Percentiles rank a stretch among this genome's conserved stretches.
phyloP scores from a whole-genome alignment of 2,113 vertebrate species.

The Accipiter cooperii region DNA sequence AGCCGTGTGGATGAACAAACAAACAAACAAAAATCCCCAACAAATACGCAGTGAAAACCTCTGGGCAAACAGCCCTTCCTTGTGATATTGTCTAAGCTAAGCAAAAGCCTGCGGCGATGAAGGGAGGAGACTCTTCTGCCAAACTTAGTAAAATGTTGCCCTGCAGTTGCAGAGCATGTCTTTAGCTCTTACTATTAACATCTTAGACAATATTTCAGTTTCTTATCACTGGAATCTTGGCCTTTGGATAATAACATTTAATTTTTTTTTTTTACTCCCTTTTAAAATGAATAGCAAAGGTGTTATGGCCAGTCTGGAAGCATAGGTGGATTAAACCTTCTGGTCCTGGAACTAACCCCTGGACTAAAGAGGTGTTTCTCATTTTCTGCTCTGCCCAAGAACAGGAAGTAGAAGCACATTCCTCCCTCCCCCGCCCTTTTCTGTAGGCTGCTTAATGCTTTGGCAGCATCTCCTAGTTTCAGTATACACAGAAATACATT shows the following conservation, averaged over 20 bases:
- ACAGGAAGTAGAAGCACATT: slow-evolving; percentile 28
- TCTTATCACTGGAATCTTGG: slow-evolving; percentile 29
- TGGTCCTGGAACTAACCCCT: neutral
- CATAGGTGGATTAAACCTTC: neutral
- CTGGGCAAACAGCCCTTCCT: slow-evolving; percentile 58
- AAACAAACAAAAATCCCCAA: slow-evolving; percentile 58
- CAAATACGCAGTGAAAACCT: slow-evolving; percentile 49
- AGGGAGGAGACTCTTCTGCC: slow-evolving; percentile 19
- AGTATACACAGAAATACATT: neutral
- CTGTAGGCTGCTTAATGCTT: slow-evolving; percentile 36
- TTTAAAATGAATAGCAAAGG: neutral
- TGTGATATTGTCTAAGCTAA: slow-evolving; percentile 61
- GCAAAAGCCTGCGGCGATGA: slow-evolving; percentile 31
- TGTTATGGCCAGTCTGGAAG: neutral
- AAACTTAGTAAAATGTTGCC: slow-evolving; percentile 18
- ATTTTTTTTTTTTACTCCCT: neutral
- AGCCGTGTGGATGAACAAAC: slow-evolving; percentile 30
- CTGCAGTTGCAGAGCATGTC: neutral
- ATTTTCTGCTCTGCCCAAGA: neutral
- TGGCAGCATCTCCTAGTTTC: slow-evolving; percentile 16
- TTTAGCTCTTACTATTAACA: neutral
- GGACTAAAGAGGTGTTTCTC: neutral
- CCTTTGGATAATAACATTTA: neutral
- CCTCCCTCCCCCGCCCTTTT: slow-evolving; percentile 19
- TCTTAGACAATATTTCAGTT: neutral